These are phyloP conservation scores for Rattus rattus DNA, from an alignment of 2,113 vertebrate genomes.

Conservation along the genomic window DNA sequence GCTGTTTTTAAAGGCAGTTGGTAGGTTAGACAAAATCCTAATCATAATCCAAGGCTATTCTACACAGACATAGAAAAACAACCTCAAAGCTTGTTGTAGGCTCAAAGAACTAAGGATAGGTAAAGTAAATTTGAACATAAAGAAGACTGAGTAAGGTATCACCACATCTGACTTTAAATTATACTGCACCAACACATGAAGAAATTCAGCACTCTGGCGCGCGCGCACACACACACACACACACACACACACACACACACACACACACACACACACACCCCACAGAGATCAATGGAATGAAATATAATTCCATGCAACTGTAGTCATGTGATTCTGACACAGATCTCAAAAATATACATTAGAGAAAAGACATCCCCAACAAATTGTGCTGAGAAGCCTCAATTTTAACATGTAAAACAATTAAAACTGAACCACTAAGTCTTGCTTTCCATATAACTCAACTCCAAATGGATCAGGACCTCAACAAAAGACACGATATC, in stretches of 20 bases:
- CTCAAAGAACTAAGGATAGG: not conserved
- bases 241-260: no score
- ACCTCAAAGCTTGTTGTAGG: not conserved
- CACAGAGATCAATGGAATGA: not conserved
- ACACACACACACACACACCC: not conserved
- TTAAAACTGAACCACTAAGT: not conserved
- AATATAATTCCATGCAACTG: not conserved
- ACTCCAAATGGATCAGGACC: not conserved
- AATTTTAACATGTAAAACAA: not conserved
- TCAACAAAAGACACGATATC: not conserved
- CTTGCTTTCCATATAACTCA: not conserved
- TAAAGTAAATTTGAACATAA: not conserved
- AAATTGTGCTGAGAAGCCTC: not conserved
- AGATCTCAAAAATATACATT: not conserved
- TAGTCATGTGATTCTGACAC: not conserved
- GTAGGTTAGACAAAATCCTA: not conserved
- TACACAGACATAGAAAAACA: not conserved
- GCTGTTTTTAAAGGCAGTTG: not conserved
- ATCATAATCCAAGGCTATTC: not conserved
- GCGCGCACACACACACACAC: rapidly evolving
- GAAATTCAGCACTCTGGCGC: not conserved
- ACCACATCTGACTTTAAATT: not conserved
- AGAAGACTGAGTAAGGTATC: not conserved
- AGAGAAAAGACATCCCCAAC: not conserved
- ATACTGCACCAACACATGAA: not conserved